A percentile compares a stretch with the other conserved stretches of the same genome.
phyloP scores from a whole-genome alignment of 2,113 vertebrate genomes.

The Patagioenas fasciata region DNA sequence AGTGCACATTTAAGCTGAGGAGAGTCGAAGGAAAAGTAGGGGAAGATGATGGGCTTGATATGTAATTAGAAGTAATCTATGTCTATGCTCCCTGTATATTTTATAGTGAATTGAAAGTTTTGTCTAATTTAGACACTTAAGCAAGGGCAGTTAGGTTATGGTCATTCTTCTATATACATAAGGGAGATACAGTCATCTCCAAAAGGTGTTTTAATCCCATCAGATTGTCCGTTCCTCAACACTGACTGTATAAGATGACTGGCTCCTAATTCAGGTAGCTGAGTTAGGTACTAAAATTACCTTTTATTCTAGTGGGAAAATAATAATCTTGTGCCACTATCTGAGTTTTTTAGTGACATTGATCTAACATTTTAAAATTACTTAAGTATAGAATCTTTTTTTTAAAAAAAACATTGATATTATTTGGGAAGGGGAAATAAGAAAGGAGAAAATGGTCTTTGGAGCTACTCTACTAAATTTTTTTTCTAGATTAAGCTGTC shows the following conservation, averaged over 20 bases:
- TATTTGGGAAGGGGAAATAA: fast-evolving
- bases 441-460: not conserved
- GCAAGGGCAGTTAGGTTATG: not conserved
- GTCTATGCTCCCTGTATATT: not conserved
- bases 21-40: not conserved
- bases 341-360: not conserved
- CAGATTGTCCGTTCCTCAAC: not conserved
- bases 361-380: not conserved
- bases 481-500: not conserved
- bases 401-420: not conserved
- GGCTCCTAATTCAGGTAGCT: not conserved
- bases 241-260: not conserved
- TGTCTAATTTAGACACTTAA: not conserved
- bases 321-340: not conserved
- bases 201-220: not conserved
- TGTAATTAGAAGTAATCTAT: not conserved
- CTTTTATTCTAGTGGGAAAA: not conserved
- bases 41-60: not conserved
- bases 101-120: not conserved
- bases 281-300: not conserved
- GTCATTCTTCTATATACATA: not conserved
- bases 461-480: not conserved
- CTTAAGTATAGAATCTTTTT: not conserved
- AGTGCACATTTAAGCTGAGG: not conserved
- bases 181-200: not conserved